These are phyloP conservation scores for Epizoanthus rinbou DNA, from an alignment of 92 coral and sea anemone genomes.

Conservation along the genomic window DNA sequence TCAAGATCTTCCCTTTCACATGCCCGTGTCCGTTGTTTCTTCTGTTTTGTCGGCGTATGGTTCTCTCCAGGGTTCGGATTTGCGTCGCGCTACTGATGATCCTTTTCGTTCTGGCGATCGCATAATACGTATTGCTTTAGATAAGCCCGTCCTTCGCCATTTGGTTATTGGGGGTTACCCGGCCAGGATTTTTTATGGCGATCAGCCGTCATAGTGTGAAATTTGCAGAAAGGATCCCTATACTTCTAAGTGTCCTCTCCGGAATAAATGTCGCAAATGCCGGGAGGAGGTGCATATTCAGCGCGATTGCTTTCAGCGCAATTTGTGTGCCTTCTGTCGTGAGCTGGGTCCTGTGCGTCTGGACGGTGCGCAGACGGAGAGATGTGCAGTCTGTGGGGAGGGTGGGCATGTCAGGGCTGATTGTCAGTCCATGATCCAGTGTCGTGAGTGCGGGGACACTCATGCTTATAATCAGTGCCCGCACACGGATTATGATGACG, in stretches of 20 bases:
- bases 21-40: neutral
- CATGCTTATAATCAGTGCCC: too few relatives aligned
- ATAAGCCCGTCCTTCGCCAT: neutral
- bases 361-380: too few relatives aligned
- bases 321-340: neutral
- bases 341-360: neutral
- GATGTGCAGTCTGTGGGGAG: too few relatives aligned
- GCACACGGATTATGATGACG: too few relatives aligned
- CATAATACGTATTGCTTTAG: neutral
- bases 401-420: too few relatives aligned
- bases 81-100: neutral
- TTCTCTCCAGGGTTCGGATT: too few relatives aligned
- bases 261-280: conserved; percentile 3
- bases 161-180: neutral
- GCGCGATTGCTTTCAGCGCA: neutral
- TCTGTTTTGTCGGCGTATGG: neutral
- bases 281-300: neutral
- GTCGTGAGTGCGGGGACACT: too few relatives aligned
- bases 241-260: too few relatives aligned
- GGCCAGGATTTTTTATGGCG: too few relatives aligned
- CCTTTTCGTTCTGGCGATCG: neutral
- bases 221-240: neutral
- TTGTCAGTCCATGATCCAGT: too few relatives aligned
- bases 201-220: too few relatives aligned
- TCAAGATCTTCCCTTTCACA: conserved; percentile 13